phyloP scores from a whole-genome alignment of 2,888 invertebrate species.

The Opisthograptis luteolata region DNA sequence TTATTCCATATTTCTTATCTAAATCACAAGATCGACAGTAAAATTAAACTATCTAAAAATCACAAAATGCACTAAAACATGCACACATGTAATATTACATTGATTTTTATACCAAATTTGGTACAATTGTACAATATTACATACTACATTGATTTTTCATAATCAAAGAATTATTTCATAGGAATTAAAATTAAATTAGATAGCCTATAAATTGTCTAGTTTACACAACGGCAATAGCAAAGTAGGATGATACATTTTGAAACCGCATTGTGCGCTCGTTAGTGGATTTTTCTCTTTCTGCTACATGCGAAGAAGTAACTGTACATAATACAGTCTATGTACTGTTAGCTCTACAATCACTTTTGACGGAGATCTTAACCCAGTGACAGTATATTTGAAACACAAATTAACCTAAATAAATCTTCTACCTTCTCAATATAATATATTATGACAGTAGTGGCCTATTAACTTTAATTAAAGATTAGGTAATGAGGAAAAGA shows the following conservation, averaged over 20 bases:
- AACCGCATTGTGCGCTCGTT: constrained; percentile 49
- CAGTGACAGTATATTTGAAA: constrained; percentile 16
- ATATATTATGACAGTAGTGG: constrained; percentile 12
- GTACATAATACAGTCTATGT: constrained; percentile 52
- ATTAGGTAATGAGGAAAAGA: constrained; percentile 21
- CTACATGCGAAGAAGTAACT: constrained; percentile 72
- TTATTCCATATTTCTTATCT: constrained; percentile 73
- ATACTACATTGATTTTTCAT: constrained; percentile 60
- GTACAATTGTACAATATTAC: constrained; percentile 74
- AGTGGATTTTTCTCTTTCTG: constrained; percentile 44
- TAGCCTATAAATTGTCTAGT: constrained; percentile 66
- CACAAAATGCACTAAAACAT: constrained; percentile 85
- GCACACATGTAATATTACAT: constrained; percentile 80
- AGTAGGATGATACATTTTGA: constrained; percentile 41
- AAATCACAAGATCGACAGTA: constrained; percentile 84
- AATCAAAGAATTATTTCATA: constrained; percentile 49
- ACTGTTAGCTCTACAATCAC: constrained; percentile 72
- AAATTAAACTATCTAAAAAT: constrained; percentile 83
- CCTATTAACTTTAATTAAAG: constrained; percentile 4
- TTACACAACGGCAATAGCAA: constrained; percentile 47
- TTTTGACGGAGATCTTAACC: constrained; percentile 45
- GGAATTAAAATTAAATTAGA: constrained; percentile 56
- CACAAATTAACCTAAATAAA: constrained; percentile 13
- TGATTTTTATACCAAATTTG: constrained; percentile 77
- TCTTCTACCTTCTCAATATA: neutral